phyloP scores from a whole-genome alignment of 1,140 invertebrate species.

The Nasonia longicornis region DNA sequence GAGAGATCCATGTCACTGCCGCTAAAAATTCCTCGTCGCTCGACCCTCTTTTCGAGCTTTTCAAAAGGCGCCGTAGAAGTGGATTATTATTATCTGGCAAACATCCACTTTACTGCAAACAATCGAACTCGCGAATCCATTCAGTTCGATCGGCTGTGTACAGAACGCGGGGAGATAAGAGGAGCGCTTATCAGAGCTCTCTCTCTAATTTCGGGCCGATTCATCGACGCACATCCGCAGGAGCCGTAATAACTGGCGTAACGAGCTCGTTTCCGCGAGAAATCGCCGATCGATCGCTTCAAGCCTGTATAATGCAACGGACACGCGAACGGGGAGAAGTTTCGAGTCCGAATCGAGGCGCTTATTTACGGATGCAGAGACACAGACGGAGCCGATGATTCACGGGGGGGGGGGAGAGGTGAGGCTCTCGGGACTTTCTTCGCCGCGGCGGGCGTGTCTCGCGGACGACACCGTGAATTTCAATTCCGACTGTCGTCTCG shows the following conservation, averaged over 20 bases:
- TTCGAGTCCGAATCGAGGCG: not conserved
- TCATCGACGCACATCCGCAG: not conserved
- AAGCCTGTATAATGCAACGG: not conserved
- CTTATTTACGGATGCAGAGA: slow-evolving; percentile 2
- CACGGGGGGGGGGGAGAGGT: not conserved
- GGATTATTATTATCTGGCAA: too few species aligned
- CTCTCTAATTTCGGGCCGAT: not conserved
- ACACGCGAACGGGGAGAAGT: not conserved
- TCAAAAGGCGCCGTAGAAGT: too few species aligned
- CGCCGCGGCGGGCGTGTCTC: not conserved
- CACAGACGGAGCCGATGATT: not conserved
- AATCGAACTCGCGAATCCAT: not conserved
- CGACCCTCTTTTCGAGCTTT: too few species aligned
- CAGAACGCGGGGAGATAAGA: not conserved
- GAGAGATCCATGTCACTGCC: too few species aligned
- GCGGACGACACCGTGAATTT: slow-evolving; percentile 2
- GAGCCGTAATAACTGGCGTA: not conserved
- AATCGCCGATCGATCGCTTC: not conserved
- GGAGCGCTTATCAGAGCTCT: not conserved
- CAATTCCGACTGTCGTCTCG: not conserved
- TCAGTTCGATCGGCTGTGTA: not conserved
- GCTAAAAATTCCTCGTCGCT: too few species aligned
- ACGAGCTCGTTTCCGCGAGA: slow-evolving; percentile 10
- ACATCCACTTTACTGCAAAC: not conserved
- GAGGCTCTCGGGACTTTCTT: not conserved